Evolutionary conservation across 2,888 invertebrate genomes (phyloP).

Genomic region (Mermis nigrescens): DNA sequence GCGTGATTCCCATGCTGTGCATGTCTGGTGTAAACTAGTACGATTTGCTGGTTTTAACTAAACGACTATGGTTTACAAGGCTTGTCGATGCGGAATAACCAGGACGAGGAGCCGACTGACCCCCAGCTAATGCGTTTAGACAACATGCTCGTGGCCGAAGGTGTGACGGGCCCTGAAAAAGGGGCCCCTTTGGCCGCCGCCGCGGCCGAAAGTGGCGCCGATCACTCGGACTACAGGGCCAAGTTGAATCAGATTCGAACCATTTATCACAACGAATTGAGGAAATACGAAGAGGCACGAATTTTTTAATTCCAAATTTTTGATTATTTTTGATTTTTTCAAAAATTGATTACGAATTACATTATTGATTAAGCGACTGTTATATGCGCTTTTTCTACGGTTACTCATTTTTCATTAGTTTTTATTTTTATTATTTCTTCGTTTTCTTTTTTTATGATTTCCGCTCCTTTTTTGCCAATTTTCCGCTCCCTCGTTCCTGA

Average conservation of each 20-base stretch:
- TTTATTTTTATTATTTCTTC: too few species aligned
- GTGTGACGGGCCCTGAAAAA: slow-evolving; percentile 85
- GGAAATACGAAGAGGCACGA: slow-evolving; percentile 83
- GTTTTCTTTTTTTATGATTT: background rate
- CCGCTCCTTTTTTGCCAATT: slow-evolving; percentile 3
- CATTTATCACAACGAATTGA: slow-evolving; percentile 95
- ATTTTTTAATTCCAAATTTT: background rate
- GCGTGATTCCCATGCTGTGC: too few species aligned
- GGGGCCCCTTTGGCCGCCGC: slow-evolving; percentile 42
- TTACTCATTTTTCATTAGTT: background rate
- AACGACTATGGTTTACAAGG: too few species aligned
- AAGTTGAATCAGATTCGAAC: slow-evolving; percentile 94
- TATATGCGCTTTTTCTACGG: background rate
- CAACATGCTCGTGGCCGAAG: slow-evolving; percentile 92
- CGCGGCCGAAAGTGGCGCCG: slow-evolving; percentile 36
- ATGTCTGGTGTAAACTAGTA: background rate
- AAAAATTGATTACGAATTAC: background rate
- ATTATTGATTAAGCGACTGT: background rate
- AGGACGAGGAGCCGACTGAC: slow-evolving; percentile 93
- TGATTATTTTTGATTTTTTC: slow-evolving; percentile 5
- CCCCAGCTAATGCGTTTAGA: slow-evolving; percentile 93
- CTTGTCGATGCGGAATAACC: slow-evolving; percentile 58
- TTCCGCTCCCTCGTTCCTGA: too few species aligned
- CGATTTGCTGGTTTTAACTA: too few species aligned
- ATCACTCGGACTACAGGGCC: slow-evolving; percentile 96